A percentile compares a stretch with the other conserved stretches of the same genome.
These are phyloP conservation scores for Papilio gigon DNA, from an alignment of 2,888 invertebrate species.

Conservation along the genomic window DNA sequence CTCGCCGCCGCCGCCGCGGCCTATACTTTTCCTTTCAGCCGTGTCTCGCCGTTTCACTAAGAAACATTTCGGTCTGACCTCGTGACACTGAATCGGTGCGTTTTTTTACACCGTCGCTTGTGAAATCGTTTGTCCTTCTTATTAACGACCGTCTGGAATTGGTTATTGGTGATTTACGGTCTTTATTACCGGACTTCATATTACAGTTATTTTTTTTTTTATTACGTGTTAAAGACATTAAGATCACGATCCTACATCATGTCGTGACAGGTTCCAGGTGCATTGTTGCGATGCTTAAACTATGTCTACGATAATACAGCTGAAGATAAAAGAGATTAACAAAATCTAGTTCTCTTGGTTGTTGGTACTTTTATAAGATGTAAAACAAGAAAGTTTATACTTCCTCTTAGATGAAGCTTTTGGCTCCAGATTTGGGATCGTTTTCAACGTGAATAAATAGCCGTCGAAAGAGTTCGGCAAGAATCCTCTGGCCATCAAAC, in stretches of 20 bases:
- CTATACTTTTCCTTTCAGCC: slow-evolving; percentile 79
- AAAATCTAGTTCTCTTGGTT: neutral
- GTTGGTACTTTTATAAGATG: neutral
- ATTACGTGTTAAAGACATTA: slow-evolving; percentile 4
- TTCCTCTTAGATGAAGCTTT: neutral
- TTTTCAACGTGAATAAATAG: slow-evolving; percentile 70
- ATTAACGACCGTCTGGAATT: slow-evolving; percentile 32
- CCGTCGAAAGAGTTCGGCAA: slow-evolving; percentile 74
- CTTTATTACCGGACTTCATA: slow-evolving; percentile 19
- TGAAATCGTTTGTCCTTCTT: slow-evolving; percentile 53
- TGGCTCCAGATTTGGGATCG: slow-evolving; percentile 48
- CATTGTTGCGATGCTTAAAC: neutral
- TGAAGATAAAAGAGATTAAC: neutral
- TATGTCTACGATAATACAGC: neutral
- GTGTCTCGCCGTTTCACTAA: slow-evolving; percentile 59
- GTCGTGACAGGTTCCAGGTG: neutral
- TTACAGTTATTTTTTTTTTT: slow-evolving; percentile 18
- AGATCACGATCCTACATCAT: slow-evolving; percentile 1
- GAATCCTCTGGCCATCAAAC: slow-evolving; percentile 80
- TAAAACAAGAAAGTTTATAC: neutral
- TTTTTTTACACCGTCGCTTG: slow-evolving; percentile 48
- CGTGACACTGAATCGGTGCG: slow-evolving; percentile 61
- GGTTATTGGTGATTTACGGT: slow-evolving; percentile 28
- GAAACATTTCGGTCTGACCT: slow-evolving; percentile 74
- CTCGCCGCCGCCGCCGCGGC: slow-evolving; percentile 59